Evolutionary conservation across 2,113 vertebrate genomes (phyloP).

Genomic region (Caretta caretta): DNA sequence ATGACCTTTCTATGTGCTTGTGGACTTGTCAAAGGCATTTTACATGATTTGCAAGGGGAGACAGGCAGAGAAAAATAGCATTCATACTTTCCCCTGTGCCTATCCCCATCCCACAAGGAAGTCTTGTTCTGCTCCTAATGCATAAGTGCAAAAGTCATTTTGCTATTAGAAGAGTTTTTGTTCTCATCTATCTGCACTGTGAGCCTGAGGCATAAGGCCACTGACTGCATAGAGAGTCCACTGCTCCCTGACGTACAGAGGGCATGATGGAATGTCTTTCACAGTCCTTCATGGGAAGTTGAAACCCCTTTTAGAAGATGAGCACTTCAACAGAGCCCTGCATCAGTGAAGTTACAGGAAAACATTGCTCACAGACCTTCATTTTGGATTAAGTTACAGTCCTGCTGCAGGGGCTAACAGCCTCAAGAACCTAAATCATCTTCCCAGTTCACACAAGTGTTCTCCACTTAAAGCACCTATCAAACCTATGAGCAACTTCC

Average conservation of each 20-base stretch:
- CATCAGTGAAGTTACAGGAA: not conserved
- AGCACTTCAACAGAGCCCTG: not conserved
- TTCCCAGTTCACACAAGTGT: not conserved
- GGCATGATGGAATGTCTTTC: not conserved
- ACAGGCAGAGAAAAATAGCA: not conserved
- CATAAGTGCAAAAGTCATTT: not conserved
- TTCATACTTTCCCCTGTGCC: not conserved
- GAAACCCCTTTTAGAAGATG: not conserved
- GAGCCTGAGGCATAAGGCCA: not conserved
- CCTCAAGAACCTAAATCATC: not conserved
- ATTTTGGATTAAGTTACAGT: not conserved
- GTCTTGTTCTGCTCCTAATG: not conserved
- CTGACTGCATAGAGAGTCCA: not conserved
- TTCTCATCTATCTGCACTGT: not conserved
- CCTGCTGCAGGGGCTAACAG: not conserved
- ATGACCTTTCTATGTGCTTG: not conserved
- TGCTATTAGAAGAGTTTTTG: not conserved
- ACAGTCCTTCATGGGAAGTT: not conserved
- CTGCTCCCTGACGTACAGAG: not conserved
- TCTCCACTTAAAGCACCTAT: not conserved
- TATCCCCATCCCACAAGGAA: not conserved
- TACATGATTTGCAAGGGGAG: not conserved
- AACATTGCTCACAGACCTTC: not conserved
- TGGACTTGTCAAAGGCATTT: not conserved
- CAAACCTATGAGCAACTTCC: not conserved